A percentile compares a stretch with the other conserved stretches of the same genome.
These are phyloP conservation scores for Drosophila sulfurigaster DNA, from an alignment of 1,140 invertebrate species.

Conservation along the genomic window DNA sequence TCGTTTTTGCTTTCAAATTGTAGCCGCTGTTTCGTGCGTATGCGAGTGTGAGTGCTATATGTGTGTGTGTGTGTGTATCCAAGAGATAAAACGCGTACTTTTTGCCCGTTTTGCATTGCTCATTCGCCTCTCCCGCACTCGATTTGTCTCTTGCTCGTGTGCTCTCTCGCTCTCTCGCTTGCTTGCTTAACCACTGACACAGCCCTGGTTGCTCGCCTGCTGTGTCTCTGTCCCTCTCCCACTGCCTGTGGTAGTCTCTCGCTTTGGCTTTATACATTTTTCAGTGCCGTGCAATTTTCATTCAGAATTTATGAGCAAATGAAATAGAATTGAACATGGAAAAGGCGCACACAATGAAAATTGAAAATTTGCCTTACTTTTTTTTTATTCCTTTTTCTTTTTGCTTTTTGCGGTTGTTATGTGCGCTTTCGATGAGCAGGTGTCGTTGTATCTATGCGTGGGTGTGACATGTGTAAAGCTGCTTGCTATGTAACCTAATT, in stretches of 20 bases:
- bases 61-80: slow-evolving; percentile 51
- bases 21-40: slow-evolving; percentile 54
- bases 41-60: slow-evolving; percentile 45
- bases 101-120: slow-evolving; percentile 43
- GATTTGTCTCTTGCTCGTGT: slow-evolving; percentile 3
- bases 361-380: slow-evolving; percentile 54
- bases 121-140: slow-evolving; percentile 6
- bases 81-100: slow-evolving; percentile 66
- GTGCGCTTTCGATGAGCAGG: slow-evolving; percentile 40
- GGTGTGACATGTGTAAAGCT: slow-evolving; percentile 11
- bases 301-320: slow-evolving; percentile 75
- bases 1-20: slow-evolving; percentile 66
- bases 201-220: slow-evolving; percentile 6
- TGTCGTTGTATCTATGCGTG: slow-evolving; percentile 20
- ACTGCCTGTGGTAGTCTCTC: slow-evolving; percentile 9
- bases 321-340: slow-evolving; percentile 75
- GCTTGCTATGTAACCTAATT: slow-evolving; percentile 26
- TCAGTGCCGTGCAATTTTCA: slow-evolving; percentile 76
- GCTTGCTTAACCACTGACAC: background rate
- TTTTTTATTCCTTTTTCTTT: slow-evolving; percentile 12
- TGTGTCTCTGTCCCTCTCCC: slow-evolving; percentile 15
- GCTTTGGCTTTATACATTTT: slow-evolving; percentile 50
- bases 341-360: slow-evolving; percentile 66
- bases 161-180: slow-evolving; percentile 3
- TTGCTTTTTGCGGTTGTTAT: slow-evolving; percentile 4